These are phyloP conservation scores for Ceyx margarethae DNA, from an alignment of 2,113 vertebrate genomes.

Conservation along the genomic window DNA sequence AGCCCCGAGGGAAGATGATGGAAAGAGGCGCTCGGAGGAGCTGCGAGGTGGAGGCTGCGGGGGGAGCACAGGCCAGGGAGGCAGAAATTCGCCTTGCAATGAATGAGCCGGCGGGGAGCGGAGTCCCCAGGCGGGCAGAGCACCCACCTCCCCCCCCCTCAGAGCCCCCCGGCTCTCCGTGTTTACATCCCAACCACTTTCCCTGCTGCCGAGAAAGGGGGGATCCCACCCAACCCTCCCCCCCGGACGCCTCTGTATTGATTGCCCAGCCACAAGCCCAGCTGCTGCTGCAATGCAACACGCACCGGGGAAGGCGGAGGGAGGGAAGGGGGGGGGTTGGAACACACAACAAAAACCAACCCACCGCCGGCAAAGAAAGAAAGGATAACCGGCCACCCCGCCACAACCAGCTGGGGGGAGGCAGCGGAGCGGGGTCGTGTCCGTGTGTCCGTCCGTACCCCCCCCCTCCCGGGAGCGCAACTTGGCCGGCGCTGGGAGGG, in stretches of 20 bases:
- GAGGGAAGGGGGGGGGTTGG: too few relatives aligned
- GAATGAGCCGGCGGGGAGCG: conserved; percentile 49
- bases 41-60: not conserved
- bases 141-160: not conserved
- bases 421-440: too few relatives aligned
- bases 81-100: conserved; percentile 25
- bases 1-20: conserved; percentile 42
- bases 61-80: not conserved
- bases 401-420: too few relatives aligned
- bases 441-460: too few relatives aligned
- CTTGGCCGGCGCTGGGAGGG: too few relatives aligned
- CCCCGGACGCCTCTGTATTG: conserved; percentile 42
- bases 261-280: conserved; percentile 51
- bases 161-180: not conserved
- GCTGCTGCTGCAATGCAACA: conserved; percentile 78
- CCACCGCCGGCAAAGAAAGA: not conserved
- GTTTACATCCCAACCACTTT: not conserved
- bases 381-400: not conserved
- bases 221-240: not conserved
- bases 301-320: not conserved
- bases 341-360: not conserved
- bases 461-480: too few relatives aligned
- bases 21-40: conserved; percentile 22
- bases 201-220: not conserved
- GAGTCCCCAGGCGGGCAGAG: conserved; percentile 13